Percentiles rank a stretch among this genome's conserved stretches.
phyloP scores from a whole-genome alignment of 2,888 invertebrate genomes.

The Harpagoxenus sublaevis region DNA sequence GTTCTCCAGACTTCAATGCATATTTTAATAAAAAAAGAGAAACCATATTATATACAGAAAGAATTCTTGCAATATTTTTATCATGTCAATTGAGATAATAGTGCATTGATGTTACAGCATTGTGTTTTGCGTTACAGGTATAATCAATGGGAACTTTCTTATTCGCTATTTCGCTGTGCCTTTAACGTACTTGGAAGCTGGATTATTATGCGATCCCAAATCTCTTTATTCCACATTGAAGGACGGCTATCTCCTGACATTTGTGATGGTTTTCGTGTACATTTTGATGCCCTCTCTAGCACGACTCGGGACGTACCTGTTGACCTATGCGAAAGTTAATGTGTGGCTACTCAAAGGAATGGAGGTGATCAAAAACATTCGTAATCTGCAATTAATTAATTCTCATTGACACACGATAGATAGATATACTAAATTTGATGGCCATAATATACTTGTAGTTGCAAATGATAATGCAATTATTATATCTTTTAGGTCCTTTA shows the following conservation, averaged over 20 bases:
- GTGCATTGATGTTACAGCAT: conserved; percentile 3
- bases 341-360: conserved; percentile 84
- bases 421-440: background rate
- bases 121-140: conserved; percentile 71
- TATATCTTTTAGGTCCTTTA: conserved; percentile 81
- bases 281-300: conserved; percentile 81
- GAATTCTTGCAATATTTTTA: background rate
- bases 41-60: background rate
- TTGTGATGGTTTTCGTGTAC: conserved; percentile 82
- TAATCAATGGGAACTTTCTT: conserved; percentile 81
- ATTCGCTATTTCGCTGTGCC: conserved; percentile 84
- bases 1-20: background rate
- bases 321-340: conserved; percentile 80
- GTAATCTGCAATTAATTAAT: conserved; percentile 13
- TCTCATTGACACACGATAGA: background rate
- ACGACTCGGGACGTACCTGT: conserved; percentile 77
- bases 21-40: background rate
- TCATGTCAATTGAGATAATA: background rate
- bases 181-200: conserved; percentile 84
- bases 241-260: conserved; percentile 80
- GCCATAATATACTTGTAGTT: background rate
- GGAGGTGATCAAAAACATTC: conserved; percentile 79
- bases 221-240: conserved; percentile 78
- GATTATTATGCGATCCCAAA: conserved; percentile 80
- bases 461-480: background rate